Conservation (phyloP, 2,113 vertebrate species). For the Porphyrio hochstetteri region DNA sequence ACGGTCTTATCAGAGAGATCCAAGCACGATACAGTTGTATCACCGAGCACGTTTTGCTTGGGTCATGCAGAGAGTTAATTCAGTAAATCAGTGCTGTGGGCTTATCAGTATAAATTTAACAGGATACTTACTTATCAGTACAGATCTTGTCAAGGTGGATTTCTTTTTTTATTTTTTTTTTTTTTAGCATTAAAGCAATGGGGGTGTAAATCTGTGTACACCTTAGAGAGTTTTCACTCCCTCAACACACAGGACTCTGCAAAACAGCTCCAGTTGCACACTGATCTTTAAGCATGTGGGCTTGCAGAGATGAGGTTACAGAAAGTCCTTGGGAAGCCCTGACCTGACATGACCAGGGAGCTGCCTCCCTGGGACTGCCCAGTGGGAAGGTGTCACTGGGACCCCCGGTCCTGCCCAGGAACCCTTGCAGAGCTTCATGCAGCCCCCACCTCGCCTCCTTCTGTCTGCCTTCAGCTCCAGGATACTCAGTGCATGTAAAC, state of each 20-base stretch:
- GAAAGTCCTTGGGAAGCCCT: neutral
- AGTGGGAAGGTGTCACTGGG: no score
- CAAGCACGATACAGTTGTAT: neutral
- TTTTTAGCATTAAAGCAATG: neutral
- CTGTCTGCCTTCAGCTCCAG: neutral
- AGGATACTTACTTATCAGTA: neutral
- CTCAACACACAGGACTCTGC: neutral
- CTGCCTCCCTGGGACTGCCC: neutral
- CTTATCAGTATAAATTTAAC: neutral
- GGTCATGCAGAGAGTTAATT: neutral
- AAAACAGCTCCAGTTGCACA: neutral
- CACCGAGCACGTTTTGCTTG: neutral
- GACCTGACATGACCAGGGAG: neutral
- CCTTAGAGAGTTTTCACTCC: neutral
- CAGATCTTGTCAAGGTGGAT: neutral
- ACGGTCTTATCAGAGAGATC: neutral
- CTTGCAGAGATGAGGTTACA: neutral
- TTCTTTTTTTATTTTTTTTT: neutral
- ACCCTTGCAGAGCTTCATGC: neutral
- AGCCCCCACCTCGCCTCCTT: neutral
- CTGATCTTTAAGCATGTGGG: neutral
- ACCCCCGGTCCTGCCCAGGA: rapidly evolving
- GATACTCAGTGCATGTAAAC: neutral
- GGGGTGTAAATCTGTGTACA: neutral
- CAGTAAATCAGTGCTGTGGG: neutral